phyloP scores from a whole-genome alignment of 2,113 vertebrate genomes.

The Ceyx cyanopectus region DNA sequence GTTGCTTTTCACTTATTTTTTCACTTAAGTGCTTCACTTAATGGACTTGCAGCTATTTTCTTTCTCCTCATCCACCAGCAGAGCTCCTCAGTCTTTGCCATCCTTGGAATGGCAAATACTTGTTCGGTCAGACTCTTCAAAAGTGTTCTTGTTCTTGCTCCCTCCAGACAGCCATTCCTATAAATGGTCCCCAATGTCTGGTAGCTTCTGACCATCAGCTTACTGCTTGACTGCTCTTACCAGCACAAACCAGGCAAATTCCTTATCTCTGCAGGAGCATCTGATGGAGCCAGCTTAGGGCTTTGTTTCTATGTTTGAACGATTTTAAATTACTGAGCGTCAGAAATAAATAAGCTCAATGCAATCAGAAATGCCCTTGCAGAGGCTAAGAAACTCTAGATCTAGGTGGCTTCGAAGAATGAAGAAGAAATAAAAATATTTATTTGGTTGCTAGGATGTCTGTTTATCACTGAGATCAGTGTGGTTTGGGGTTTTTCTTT shows the following conservation, averaged over 20 bases:
- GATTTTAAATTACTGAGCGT: neutral
- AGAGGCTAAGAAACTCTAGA: neutral
- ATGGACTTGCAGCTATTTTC: neutral
- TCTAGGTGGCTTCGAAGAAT: neutral
- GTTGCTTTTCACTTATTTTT: neutral
- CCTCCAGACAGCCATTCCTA: neutral
- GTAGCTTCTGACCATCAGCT: neutral
- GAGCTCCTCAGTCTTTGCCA: neutral
- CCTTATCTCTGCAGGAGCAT: constrained; percentile 29
- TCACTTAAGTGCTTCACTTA: neutral
- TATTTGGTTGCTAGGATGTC: constrained; percentile 21
- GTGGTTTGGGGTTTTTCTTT: neutral
- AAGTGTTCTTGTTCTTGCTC: neutral
- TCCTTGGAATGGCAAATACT: neutral
- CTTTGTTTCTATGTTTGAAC: constrained; percentile 21
- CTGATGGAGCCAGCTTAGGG: neutral
- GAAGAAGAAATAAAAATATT: constrained; percentile 8
- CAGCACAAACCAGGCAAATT: neutral
- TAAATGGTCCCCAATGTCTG: neutral
- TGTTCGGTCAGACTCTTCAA: neutral
- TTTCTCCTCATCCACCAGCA: neutral
- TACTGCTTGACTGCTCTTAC: neutral
- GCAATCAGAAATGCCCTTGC: neutral
- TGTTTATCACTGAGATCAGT: neutral
- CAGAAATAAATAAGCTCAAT: neutral